Conservation (phyloP, 92 coral and sea anemone genomes). For the Zoanthus gigantus region DNA sequence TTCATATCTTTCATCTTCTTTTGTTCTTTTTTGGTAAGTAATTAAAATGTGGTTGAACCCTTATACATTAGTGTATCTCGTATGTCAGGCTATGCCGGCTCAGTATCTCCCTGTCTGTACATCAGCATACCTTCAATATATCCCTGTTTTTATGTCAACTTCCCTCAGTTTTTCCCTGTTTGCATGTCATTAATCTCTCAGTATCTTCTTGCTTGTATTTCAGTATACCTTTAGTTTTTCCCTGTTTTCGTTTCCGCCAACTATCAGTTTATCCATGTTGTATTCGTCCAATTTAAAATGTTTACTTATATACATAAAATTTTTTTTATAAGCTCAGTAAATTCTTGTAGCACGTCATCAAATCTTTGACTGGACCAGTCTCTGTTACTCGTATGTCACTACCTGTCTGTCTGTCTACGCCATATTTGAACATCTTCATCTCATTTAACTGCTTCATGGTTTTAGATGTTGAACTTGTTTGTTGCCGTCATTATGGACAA, state of each 20-base stretch:
- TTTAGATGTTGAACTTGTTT: constrained; percentile 91
- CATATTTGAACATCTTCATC: neutral
- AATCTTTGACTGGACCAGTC: neutral
- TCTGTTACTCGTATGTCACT: neutral
- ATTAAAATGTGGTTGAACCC: neutral
- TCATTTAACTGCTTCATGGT: constrained; percentile 2
- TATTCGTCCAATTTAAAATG: too few relatives aligned
- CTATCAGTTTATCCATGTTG: neutral
- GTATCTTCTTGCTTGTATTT: neutral
- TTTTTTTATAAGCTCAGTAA: too few relatives aligned
- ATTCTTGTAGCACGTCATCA: too few relatives aligned
- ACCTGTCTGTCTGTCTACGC: neutral
- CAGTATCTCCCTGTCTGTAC: too few relatives aligned
- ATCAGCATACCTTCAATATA: neutral
- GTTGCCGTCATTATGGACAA: constrained; percentile 99
- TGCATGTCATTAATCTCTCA: neutral
- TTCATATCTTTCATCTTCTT: constrained; percentile 95
- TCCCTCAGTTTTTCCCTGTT: too few relatives aligned
- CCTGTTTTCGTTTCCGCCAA: too few relatives aligned
- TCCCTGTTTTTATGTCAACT: neutral
- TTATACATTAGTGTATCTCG: neutral
- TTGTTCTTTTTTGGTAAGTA: constrained; percentile 95
- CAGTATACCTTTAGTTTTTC: neutral
- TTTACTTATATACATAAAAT: too few relatives aligned
- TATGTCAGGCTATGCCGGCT: neutral